Percentiles rank a stretch among this genome's conserved stretches.
These are phyloP conservation scores for Melanogrammus aeglefinus DNA, from an alignment of 2,797 vertebrate species.

Conservation along the genomic window DNA sequence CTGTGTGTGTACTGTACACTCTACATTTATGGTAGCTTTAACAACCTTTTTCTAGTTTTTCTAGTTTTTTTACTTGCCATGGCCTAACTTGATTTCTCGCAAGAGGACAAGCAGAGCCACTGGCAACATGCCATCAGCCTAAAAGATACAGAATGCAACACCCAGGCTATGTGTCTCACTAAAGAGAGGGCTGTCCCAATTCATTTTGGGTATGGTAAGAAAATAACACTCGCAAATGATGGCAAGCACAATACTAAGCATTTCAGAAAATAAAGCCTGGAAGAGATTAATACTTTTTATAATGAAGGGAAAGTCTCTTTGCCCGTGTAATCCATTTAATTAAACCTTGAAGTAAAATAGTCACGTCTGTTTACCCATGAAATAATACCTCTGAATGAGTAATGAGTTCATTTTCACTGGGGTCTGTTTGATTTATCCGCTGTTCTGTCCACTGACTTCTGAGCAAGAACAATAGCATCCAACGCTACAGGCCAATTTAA, in stretches of 20 bases:
- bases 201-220: neutral
- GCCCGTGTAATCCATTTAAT: neutral
- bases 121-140: neutral
- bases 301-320: neutral
- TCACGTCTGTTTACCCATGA: slow-evolving; percentile 2
- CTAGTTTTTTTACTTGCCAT: neutral
- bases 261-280: neutral
- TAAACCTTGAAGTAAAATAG: neutral
- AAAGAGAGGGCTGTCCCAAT: neutral
- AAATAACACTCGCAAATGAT: neutral
- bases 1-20: too few species aligned
- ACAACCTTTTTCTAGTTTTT: neutral
- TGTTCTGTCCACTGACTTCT: neutral
- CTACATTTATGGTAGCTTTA: neutral
- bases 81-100: neutral
- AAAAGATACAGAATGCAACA: neutral
- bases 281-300: neutral
- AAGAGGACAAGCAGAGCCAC: neutral
- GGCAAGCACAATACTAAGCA: neutral
- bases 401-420: neutral
- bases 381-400: slow-evolving; percentile 1
- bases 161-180: neutral
- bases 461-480: neutral
- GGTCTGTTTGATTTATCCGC: neutral
- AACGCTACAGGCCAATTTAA: neutral